These are phyloP conservation scores for Drosophila trichaetosa DNA, from an alignment of 2,888 invertebrate species.

Conservation along the genomic window DNA sequence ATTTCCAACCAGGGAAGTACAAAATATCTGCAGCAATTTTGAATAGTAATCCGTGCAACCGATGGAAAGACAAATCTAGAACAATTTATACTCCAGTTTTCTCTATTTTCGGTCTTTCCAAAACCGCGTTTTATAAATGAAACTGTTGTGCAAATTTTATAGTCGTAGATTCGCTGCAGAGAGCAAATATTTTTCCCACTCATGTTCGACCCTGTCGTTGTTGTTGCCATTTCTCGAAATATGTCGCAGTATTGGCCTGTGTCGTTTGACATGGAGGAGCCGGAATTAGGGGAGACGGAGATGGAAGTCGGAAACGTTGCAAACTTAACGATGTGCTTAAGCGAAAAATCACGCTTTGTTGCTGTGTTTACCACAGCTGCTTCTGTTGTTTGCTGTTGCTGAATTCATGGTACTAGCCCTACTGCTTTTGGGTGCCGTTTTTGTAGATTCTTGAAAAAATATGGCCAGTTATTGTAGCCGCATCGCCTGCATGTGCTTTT, in stretches of 20 bases:
- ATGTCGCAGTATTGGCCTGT: slow-evolving; percentile 30
- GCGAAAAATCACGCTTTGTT: slow-evolving; percentile 73
- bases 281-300: neutral
- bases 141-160: neutral
- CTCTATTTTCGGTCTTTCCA: neutral
- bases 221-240: slow-evolving; percentile 16
- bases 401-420: neutral
- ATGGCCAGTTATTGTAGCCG: slow-evolving; percentile 52
- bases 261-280: neutral
- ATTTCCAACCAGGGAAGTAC: neutral
- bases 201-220: slow-evolving; percentile 9
- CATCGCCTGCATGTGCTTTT: slow-evolving; percentile 14
- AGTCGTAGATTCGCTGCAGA: neutral
- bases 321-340: slow-evolving; percentile 76
- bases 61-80: neutral
- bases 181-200: neutral
- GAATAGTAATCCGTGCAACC: neutral
- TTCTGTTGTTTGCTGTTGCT: slow-evolving; percentile 6
- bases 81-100: neutral
- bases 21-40: neutral
- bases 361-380: slow-evolving; percentile 28
- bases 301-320: slow-evolving; percentile 31
- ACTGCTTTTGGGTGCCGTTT: slow-evolving; percentile 29
- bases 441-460: slow-evolving; percentile 48
- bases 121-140: neutral